Percentiles rank a stretch among this genome's conserved stretches.
Conservation (phyloP, 2,888 invertebrate species). For the Linyphia triangularis region DNA sequence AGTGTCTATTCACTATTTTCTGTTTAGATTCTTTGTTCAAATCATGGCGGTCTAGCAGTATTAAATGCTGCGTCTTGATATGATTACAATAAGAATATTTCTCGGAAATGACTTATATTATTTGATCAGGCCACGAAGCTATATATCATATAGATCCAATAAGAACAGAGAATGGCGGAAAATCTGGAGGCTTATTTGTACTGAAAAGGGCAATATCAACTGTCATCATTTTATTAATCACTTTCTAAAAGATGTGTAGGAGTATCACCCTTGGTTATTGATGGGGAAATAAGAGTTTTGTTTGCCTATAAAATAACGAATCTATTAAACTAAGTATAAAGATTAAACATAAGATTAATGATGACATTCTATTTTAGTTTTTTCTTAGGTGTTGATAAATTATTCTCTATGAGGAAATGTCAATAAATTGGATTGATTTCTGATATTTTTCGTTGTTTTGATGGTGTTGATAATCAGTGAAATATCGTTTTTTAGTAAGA, state of each 20-base stretch:
- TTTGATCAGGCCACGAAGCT: not conserved
- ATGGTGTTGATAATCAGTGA: not conserved
- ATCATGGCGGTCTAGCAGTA: too few species aligned
- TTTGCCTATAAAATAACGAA: not conserved
- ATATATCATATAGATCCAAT: conserved; percentile 36
- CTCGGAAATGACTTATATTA: too few species aligned
- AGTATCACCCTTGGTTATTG: not conserved
- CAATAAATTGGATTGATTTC: not conserved
- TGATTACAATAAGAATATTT: too few species aligned
- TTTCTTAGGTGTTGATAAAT: not conserved
- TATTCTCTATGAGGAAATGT: not conserved
- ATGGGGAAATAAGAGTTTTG: conserved; percentile 1
- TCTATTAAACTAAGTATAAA: not conserved
- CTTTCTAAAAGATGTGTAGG: conserved; percentile 1
- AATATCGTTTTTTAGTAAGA: not conserved
- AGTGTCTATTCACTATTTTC: too few species aligned
- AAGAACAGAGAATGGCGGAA: not conserved
- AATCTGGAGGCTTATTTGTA: not conserved
- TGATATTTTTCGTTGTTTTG: not conserved
- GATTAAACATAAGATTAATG: not conserved
- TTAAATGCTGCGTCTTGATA: too few species aligned
- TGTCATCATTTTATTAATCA: conserved; percentile 29
- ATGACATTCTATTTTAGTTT: not conserved
- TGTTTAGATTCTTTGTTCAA: too few species aligned
- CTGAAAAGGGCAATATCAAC: conserved; percentile 1